Evolutionary conservation across 53 echinoderm and acorn worm species (phyloP).

Genomic region (Patiria pectinifera): DNA sequence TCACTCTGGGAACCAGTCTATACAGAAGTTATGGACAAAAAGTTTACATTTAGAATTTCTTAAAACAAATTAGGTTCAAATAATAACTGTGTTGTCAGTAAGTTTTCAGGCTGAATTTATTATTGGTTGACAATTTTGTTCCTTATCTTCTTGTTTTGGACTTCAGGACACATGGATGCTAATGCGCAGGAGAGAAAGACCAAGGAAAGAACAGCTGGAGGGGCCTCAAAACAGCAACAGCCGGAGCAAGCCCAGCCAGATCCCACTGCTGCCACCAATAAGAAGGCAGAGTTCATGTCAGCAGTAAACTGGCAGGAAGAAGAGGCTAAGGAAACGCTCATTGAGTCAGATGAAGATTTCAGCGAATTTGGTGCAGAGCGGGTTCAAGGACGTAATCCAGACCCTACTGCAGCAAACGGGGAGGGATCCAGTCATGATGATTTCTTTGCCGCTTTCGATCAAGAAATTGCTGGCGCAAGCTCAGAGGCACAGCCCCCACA

Average conservation of each 20-base stretch:
- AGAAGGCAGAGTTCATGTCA: slow-evolving; percentile 66
- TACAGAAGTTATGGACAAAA: too few species aligned
- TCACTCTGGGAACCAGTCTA: too few species aligned
- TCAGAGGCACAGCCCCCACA: not conserved
- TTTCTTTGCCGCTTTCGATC: slow-evolving; percentile 37
- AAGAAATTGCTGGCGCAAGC: not conserved
- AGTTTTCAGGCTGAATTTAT: not conserved
- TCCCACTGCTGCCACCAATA: slow-evolving; percentile 38
- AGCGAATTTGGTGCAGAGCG: slow-evolving; percentile 76
- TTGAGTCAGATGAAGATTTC: slow-evolving; percentile 84
- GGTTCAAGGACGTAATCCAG: slow-evolving; percentile 5
- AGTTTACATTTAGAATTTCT: too few species aligned
- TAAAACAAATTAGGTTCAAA: too few species aligned
- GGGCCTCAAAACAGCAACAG: slow-evolving; percentile 18
- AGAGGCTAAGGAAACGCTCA: slow-evolving; percentile 63
- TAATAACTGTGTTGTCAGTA: too few species aligned
- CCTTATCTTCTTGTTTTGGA: slow-evolving; percentile 13
- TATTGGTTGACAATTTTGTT: not conserved
- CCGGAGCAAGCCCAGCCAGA: slow-evolving; percentile 47
- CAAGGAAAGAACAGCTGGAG: slow-evolving; percentile 49
- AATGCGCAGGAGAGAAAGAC: slow-evolving; percentile 75
- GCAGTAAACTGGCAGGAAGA: slow-evolving; percentile 72
- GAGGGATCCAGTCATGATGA: slow-evolving; percentile 14
- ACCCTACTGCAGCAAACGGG: not conserved
- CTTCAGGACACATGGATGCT: slow-evolving; percentile 80